phyloP scores from a whole-genome alignment of 2,113 vertebrate species.

The Cercocebus atys region DNA sequence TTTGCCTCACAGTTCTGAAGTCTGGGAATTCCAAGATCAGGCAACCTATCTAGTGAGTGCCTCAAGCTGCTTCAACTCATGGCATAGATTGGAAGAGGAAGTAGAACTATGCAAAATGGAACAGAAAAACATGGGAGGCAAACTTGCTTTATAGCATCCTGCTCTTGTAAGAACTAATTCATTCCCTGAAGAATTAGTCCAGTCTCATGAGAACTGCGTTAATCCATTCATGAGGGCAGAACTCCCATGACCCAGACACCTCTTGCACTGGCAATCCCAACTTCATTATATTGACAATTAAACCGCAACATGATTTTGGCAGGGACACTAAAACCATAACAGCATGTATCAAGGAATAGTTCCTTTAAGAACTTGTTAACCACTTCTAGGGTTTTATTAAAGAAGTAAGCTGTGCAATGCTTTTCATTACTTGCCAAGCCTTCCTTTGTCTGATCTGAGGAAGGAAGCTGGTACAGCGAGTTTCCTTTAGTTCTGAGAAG shows the following conservation, averaged over 20 bases:
- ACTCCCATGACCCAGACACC: background rate
- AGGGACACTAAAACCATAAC: background rate
- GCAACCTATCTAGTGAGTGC: background rate
- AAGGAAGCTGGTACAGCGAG: background rate
- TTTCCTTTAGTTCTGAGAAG: background rate
- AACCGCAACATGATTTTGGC: background rate
- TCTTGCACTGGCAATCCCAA: background rate
- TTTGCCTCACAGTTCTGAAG: background rate
- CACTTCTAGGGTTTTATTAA: background rate
- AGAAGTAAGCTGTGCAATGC: background rate
- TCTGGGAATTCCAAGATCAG: background rate
- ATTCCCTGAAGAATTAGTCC: background rate
- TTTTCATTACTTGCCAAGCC: background rate
- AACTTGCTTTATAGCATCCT: background rate
- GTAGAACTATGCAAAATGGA: background rate
- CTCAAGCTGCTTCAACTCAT: background rate
- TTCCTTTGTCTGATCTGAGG: background rate
- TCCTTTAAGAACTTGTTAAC: background rate
- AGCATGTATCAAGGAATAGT: background rate
- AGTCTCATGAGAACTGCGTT: background rate
- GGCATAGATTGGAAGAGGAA: background rate
- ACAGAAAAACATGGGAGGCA: background rate
- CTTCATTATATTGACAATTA: background rate
- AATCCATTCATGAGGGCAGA: background rate
- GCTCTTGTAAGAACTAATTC: background rate